Percentiles rank a stretch among this genome's conserved stretches.
phyloP scores from a whole-genome alignment of 2,888 invertebrate genomes.

The Drosophila formosana region DNA sequence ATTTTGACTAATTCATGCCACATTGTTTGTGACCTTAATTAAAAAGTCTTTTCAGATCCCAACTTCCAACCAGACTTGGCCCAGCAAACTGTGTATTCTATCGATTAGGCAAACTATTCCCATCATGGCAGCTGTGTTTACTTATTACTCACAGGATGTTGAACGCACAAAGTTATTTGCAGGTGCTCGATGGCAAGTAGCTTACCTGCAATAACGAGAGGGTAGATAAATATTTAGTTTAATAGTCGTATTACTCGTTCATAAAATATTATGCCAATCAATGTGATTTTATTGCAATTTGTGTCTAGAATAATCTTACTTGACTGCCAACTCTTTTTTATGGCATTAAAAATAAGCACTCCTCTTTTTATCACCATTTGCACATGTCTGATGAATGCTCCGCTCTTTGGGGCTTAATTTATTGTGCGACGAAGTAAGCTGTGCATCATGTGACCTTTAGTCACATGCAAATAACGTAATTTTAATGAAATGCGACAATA shows the following conservation, averaged over 20 bases:
- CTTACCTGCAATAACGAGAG: constrained; percentile 47
- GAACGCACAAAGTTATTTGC: not conserved
- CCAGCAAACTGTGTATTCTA: constrained; percentile 2
- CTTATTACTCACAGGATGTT: constrained; percentile 33
- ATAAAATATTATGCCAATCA: not conserved
- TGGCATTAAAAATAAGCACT: not conserved
- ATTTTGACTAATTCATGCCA: constrained; percentile 41
- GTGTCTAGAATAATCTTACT: not conserved
- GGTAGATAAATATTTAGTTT: not conserved
- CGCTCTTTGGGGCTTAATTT: constrained; percentile 5
- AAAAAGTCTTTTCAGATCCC: constrained; percentile 34
- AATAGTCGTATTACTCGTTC: not conserved
- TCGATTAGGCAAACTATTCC: constrained; percentile 28
- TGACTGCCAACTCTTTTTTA: not conserved
- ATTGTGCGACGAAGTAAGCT: not conserved
- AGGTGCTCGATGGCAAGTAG: not conserved
- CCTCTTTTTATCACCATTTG: constrained; percentile 2
- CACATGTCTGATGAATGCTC: constrained; percentile 24
- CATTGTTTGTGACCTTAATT: constrained; percentile 45
- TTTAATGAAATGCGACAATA: constrained; percentile 75
- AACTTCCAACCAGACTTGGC: not conserved
- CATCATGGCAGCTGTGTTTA: constrained; percentile 2
- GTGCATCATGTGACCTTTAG: constrained; percentile 25
- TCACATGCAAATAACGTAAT: constrained; percentile 58
- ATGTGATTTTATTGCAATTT: not conserved